These are phyloP conservation scores for Bombus sibiricus DNA, from an alignment of 1,140 invertebrate species.

Conservation along the genomic window DNA sequence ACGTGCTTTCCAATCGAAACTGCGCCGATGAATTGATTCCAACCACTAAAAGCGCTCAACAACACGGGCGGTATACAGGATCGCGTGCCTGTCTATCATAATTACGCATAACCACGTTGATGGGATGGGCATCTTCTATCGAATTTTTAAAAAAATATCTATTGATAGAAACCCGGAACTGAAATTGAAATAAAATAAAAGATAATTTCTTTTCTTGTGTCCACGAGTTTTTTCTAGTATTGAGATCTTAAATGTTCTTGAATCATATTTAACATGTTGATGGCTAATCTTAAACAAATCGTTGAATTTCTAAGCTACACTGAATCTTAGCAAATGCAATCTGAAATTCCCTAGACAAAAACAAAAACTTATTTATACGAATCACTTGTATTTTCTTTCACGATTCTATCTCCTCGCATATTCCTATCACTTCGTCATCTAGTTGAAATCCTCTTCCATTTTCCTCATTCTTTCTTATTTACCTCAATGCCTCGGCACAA, in stretches of 20 bases:
- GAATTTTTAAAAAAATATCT: not conserved
- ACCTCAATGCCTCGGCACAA: too few relatives aligned
- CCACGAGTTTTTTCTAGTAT: not conserved
- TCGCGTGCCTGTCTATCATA: not conserved
- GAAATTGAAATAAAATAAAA: not conserved
- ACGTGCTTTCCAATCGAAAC: conserved; percentile 13
- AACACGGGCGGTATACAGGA: not conserved
- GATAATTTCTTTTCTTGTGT: not conserved
- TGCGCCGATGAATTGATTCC: conserved; percentile 34
- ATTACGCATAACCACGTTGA: not conserved
- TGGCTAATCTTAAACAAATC: not conserved
- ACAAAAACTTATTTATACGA: not conserved
- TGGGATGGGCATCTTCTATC: not conserved
- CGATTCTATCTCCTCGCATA: not conserved
- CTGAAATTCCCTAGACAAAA: too few relatives aligned
- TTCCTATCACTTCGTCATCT: not conserved
- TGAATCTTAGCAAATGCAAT: not conserved
- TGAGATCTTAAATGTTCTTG: not conserved
- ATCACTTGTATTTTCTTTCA: not conserved
- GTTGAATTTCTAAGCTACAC: not conserved
- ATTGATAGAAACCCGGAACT: not conserved
- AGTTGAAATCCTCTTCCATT: not conserved
- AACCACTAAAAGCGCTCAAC: not conserved
- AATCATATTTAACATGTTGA: too few relatives aligned
- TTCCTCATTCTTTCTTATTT: not conserved